Evolutionary conservation across 2,113 vertebrate genomes (phyloP).

Genomic region (Corythoichthys intestinalis): DNA sequence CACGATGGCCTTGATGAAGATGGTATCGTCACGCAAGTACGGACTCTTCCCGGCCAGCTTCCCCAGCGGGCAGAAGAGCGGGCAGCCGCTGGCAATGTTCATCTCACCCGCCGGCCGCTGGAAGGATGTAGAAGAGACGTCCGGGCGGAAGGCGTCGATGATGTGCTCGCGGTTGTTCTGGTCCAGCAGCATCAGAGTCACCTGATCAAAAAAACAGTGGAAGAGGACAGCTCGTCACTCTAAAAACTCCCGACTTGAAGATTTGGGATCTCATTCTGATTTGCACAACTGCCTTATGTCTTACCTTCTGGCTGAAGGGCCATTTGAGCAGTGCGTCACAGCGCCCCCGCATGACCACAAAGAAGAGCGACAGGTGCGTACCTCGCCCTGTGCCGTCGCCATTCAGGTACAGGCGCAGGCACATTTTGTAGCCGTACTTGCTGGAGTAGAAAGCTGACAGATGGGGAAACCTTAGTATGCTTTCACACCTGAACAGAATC

Average conservation of each 20-base stretch:
- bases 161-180: constrained; percentile 95
- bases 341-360: constrained; percentile 89
- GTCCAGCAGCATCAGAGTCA: constrained; percentile 95
- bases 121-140: constrained; percentile 87
- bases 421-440: constrained; percentile 96
- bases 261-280: neutral
- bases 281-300: neutral
- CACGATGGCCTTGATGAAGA: constrained; percentile 96
- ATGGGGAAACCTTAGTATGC: neutral
- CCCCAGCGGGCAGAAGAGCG: constrained; percentile 88
- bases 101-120: constrained; percentile 87
- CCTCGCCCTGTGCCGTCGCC: constrained; percentile 88
- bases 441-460: constrained; percentile 87
- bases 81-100: constrained; percentile 98
- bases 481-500: no score
- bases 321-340: constrained; percentile 85
- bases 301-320: constrained; percentile 95
- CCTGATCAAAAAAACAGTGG: constrained; percentile 62
- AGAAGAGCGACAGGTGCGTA: constrained; percentile 89
- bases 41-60: constrained; percentile 87
- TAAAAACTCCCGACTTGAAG: no score
- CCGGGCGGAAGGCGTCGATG: constrained; percentile 91
- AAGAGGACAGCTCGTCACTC: neutral
- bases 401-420: constrained; percentile 85
- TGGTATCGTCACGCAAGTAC: constrained; percentile 86